Evolutionary conservation across 2,888 invertebrate species (phyloP), one percentile per base, ranked within the genome.

Genomic region (Agonum fuliginosum): DNA sequence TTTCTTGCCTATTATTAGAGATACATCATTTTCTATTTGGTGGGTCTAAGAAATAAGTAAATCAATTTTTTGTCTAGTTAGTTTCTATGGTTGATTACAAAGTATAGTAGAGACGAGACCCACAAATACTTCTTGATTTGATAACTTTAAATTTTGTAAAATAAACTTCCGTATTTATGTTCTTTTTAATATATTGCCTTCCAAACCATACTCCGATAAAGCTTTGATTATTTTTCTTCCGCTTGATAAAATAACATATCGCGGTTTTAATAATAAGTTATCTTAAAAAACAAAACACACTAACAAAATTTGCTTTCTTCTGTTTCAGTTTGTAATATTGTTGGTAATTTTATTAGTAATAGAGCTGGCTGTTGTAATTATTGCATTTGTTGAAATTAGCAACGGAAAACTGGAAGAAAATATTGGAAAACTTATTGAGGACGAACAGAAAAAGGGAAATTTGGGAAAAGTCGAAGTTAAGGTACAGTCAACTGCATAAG

Each of bases 321-420:
- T 12, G 6, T 88, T 88, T 69, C 86, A 93, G 93, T 93, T 93
- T 86, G 90, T 93, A 8, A 89, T 91, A 80, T 89, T 91, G 85
- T 86, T 93, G 81, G 86, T 93, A 79, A 87, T 92, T 73, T 88
- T 93, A 79, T 89, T 94, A 83, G 90, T 93, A 65, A 85, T 92
- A 77, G 93, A 93, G 88, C 88, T 93, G 80, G 89, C 90, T 17
- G 86, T 93, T 71, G 91, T 91, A 0, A 89, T 92, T 4, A 88
- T 91, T 48, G 87, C 91, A 78, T 93, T 92, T 85, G 87, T 90
- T 1, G 70, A 69, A 58, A 69, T 77, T 14, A 77, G 14, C 24
- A 77, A 77, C 41, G 70, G 70, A 24, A 54, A 70, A 0, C 27
- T 77, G 30, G 54, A 69, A 27, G 27, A 77, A 17, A 14, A 77